A percentile compares a stretch with the other conserved stretches of the same genome.
Evolutionary conservation across 2,888 invertebrate genomes (phyloP).

Genomic region (Lapara coniferarum): DNA sequence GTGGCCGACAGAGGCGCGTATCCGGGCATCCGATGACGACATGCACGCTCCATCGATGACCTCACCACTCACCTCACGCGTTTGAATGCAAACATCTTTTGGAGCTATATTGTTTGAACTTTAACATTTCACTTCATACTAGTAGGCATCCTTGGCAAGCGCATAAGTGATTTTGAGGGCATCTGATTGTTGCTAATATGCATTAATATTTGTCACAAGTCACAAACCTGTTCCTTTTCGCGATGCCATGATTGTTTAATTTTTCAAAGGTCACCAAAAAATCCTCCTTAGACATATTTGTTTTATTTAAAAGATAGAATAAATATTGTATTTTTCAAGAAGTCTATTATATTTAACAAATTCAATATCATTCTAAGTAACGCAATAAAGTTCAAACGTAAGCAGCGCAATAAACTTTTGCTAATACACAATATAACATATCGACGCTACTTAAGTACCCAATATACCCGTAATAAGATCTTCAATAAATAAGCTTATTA

Average conservation of each 20-base stretch:
- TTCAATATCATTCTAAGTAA: too few relatives aligned
- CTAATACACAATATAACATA: too few relatives aligned
- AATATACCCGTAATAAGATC: too few relatives aligned
- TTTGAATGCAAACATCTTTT: slow-evolving; percentile 37
- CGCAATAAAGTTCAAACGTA: too few relatives aligned
- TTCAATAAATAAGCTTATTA: neutral
- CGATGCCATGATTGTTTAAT: neutral
- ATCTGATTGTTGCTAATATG: slow-evolving; percentile 25
- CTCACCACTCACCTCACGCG: slow-evolving; percentile 45
- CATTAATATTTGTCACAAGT: neutral
- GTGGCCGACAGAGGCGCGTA: slow-evolving; percentile 27
- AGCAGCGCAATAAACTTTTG: too few relatives aligned
- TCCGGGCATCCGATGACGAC: slow-evolving; percentile 43
- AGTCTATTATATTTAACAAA: too few relatives aligned
- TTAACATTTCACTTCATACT: slow-evolving; percentile 46
- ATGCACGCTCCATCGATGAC: slow-evolving; percentile 48
- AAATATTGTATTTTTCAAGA: too few relatives aligned
- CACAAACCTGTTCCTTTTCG: slow-evolving; percentile 6
- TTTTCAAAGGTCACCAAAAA: neutral
- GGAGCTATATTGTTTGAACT: slow-evolving; percentile 45
- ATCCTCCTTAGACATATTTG: neutral
- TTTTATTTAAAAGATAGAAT: neutral
- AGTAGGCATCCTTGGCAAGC: slow-evolving; percentile 48
- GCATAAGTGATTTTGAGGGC: slow-evolving; percentile 42
- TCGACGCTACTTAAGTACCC: too few relatives aligned